Evolutionary conservation across 2,113 vertebrate species (phyloP), one percentile per base, ranked within the genome.

Genomic region (Machaerirhynchus nigripectus): DNA sequence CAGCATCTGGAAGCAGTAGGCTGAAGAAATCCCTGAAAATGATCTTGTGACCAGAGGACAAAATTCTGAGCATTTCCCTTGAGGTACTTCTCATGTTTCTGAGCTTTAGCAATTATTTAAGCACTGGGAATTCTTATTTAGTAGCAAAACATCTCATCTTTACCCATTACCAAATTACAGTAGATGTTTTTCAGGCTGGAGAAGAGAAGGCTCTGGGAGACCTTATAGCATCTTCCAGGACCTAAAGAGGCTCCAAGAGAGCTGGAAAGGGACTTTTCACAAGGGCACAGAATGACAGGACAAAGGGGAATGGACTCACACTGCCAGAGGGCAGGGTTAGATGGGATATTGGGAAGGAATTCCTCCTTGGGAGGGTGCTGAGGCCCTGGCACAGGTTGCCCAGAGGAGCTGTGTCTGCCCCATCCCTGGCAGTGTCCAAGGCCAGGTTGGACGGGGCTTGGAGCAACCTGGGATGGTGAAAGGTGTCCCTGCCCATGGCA

Each of bases 291-390:
- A 33, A 31, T 31, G 63, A 7, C 30, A 76, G 55, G 40, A 44
- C 21, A 23, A 47, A 53, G 61, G 49, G 55, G 5, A 56, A 28
- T 63, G 35, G 26, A 10, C 9, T 76, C 63, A 15, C 24, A 10
- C 11, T 83, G 47, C 7, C 70, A 63, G 40, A 49, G 49, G 53
- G 21, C 40, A 33, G 40, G 21, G 1, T 6, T 40, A 4, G 30
- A 9, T 18, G 26, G 30, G 6, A 61, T n/a, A 13, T 7, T 56
- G 64, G 61, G 40, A 27, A 27, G 47, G 16, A 76, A 27, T 69
- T 55, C 0, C 7, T 42, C 63, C 63, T 21, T 76, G 16, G 3
- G n/a, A 76, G 17, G 46, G 30, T 61, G 79, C 30, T 0, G 0
- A 49, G 15, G 16, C 21, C 23, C 21, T 89, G 63, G 79, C n/a